These are phyloP conservation scores for Styela clava DNA, from an alignment of 23 tunicate species.

Conservation along the genomic window DNA sequence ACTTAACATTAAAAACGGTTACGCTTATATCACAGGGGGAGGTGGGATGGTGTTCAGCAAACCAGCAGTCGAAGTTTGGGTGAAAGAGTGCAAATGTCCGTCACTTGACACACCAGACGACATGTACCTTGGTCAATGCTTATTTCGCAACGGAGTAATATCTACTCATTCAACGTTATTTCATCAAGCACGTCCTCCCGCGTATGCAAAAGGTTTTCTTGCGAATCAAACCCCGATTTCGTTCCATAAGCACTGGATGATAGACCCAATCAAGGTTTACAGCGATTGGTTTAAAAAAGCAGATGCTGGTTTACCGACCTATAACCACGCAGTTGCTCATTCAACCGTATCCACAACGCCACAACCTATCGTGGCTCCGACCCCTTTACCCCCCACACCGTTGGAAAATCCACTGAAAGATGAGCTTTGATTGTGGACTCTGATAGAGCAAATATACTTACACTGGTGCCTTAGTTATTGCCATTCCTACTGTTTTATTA, in stretches of 20 bases:
- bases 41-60: constrained; percentile 88
- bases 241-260: constrained; percentile 94
- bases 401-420: constrained; percentile 51
- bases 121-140: constrained; percentile 79
- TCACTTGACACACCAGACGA: constrained; percentile 78
- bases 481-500: not conserved
- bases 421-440: constrained; percentile 38
- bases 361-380: constrained; percentile 37
- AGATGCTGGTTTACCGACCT: constrained; percentile 28
- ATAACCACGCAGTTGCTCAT: not conserved
- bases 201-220: constrained; percentile 69
- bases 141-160: constrained; percentile 43
- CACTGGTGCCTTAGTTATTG: not conserved
- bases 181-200: constrained; percentile 96
- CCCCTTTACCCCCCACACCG: constrained; percentile 83
- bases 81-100: constrained; percentile 67
- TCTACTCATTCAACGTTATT: constrained; percentile 72
- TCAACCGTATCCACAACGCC: constrained; percentile 23
- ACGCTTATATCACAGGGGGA: constrained; percentile 95
- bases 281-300: constrained; percentile 58
- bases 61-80: constrained; percentile 60
- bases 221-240: constrained; percentile 75
- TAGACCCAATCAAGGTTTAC: constrained; percentile 80
- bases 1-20: constrained; percentile 54
- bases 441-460: not conserved